Evolutionary conservation across 2,888 invertebrate species (phyloP).

Genomic region (Apamea anceps): DNA sequence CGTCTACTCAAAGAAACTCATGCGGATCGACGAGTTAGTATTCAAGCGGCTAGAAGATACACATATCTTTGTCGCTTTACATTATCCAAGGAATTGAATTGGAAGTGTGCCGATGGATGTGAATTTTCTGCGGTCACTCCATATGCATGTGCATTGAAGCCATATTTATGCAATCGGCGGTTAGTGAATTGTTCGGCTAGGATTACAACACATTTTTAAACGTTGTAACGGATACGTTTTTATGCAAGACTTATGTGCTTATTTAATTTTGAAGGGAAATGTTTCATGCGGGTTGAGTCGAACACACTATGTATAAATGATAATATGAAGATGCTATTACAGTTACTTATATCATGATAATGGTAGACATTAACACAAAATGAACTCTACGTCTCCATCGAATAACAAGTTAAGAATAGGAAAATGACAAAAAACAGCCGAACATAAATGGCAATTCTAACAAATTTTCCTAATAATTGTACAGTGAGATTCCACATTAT

Average conservation of each 20-base stretch:
- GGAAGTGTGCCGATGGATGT: conserved; percentile 83
- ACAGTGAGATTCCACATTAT: conserved; percentile 88
- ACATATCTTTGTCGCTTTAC: conserved; percentile 83
- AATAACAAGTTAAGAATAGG: conserved; percentile 59
- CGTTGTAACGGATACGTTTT: conserved; percentile 63
- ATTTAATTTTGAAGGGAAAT: conserved; percentile 19
- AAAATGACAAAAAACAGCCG: conserved; percentile 79
- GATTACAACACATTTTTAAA: conserved; percentile 79
- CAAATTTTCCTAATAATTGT: conserved; percentile 83
- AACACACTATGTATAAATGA: background rate
- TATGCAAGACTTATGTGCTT: conserved; percentile 38
- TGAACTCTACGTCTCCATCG: conserved; percentile 25
- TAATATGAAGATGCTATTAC: background rate
- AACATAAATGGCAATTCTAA: conserved; percentile 77
- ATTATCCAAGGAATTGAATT: conserved; percentile 83
- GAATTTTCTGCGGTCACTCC: conserved; percentile 85
- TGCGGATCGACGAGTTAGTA: conserved; percentile 72
- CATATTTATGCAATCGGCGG: conserved; percentile 86
- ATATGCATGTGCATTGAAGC: conserved; percentile 83
- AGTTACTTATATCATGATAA: background rate
- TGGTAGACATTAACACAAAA: background rate
- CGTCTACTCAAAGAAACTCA: conserved; percentile 71
- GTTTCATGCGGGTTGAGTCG: background rate
- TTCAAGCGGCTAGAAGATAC: conserved; percentile 78
- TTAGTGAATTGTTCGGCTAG: conserved; percentile 80